Percentiles rank a stretch among this genome's conserved stretches.
These are phyloP conservation scores for Zelostemma sp. DNA, from an alignment of 1,140 invertebrate species.

Conservation along the genomic window DNA sequence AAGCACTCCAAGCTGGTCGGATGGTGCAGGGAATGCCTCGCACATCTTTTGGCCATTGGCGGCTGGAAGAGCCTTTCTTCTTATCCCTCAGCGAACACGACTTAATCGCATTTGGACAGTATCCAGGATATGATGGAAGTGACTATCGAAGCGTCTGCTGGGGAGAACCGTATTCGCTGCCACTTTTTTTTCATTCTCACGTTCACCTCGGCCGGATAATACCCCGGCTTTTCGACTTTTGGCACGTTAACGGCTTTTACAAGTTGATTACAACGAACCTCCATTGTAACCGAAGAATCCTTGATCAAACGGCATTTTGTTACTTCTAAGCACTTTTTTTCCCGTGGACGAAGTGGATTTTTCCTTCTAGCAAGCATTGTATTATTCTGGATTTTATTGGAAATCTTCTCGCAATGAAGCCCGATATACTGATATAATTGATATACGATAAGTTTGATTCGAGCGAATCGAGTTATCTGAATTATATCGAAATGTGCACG, in stretches of 20 bases:
- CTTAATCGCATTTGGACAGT: constrained; percentile 66
- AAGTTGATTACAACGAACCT: constrained; percentile 39
- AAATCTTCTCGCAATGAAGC: too few relatives aligned
- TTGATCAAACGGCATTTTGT: not conserved
- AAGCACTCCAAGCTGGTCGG: constrained; percentile 50
- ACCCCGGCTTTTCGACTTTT: constrained; percentile 32
- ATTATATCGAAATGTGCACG: constrained; percentile 18
- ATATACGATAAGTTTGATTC: constrained; percentile 33
- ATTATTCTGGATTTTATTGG: too few relatives aligned
- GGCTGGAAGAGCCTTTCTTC: constrained; percentile 40
- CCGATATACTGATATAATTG: constrained; percentile 18
- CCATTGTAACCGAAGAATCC: constrained; percentile 36
- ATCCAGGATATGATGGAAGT: constrained; percentile 59
- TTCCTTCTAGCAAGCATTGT: too few relatives aligned
- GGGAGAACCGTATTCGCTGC: constrained; percentile 20
- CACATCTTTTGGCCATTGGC: constrained; percentile 40
- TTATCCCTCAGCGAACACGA: constrained; percentile 51
- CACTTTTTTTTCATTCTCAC: constrained; percentile 29
- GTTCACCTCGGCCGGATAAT: constrained; percentile 35
- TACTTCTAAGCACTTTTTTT: too few relatives aligned
- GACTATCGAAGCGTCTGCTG: constrained; percentile 42
- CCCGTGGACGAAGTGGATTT: too few relatives aligned
- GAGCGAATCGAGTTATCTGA: constrained; percentile 24
- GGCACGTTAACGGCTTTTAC: constrained; percentile 29
- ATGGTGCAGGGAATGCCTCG: constrained; percentile 48